A percentile compares a stretch with the other conserved stretches of the same genome.
Conservation (phyloP, 92 coral and sea anemone species). For the Galaxea fascicularis region DNA sequence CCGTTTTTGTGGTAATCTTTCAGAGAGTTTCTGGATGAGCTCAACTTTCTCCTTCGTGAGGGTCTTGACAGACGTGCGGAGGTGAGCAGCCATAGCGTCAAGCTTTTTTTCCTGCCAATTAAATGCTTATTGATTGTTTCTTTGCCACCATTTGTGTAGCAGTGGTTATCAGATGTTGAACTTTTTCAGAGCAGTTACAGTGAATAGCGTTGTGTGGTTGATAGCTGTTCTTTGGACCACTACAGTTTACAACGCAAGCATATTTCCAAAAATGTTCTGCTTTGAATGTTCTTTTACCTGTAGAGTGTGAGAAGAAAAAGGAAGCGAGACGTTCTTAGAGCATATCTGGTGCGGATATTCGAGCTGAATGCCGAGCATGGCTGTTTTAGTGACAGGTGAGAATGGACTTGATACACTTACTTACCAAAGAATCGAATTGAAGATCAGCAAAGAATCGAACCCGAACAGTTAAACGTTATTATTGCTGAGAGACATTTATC, state of each 20-base stretch:
- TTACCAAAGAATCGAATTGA: no score
- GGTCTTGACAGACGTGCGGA: slow-evolving; percentile 94
- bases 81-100: slow-evolving; percentile 42
- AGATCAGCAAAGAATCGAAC: neutral
- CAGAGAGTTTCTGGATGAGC: slow-evolving; percentile 95
- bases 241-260: no score
- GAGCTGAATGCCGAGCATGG: slow-evolving; percentile 97
- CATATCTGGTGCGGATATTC: slow-evolving; percentile 91
- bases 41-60: slow-evolving; percentile 80
- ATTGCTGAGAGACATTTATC: no score
- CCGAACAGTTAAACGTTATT: no score
- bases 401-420: no score
- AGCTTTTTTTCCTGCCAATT: no score
- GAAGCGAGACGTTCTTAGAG: slow-evolving; percentile 91
- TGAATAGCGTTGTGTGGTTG: no score
- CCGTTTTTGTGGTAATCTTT: neutral
- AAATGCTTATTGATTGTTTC: neutral
- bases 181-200: no score
- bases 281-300: neutral
- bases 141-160: no score
- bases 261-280: no score
- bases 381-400: slow-evolving; percentile 95
- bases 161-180: no score
- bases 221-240: no score
- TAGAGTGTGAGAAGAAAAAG: slow-evolving; percentile 78